A percentile compares a stretch with the other conserved stretches of the same genome.
phyloP scores from a whole-genome alignment of 2,113 vertebrate genomes.

The Corythaixoides concolor region DNA sequence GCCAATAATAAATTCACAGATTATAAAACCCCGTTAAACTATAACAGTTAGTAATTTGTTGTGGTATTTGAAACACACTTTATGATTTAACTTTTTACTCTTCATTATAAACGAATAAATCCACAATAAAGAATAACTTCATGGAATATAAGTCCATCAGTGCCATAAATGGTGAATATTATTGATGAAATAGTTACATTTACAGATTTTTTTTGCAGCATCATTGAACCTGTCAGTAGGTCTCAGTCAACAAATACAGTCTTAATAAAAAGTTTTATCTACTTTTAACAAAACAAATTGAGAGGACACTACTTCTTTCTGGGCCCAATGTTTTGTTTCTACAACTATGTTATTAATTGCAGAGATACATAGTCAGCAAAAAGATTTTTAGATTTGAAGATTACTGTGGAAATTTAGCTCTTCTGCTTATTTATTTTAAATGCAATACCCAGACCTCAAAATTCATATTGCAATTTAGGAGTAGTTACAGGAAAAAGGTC shows the following conservation, averaged over 20 bases:
- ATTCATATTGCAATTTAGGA: conserved; percentile 41
- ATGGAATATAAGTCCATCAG: background rate
- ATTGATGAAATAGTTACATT: background rate
- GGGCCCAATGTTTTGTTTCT: background rate
- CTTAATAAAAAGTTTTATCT: background rate
- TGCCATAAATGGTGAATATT: background rate
- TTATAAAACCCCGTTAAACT: background rate
- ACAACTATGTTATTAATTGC: background rate
- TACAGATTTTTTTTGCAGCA: background rate
- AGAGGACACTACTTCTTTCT: background rate
- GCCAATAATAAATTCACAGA: background rate
- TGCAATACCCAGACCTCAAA: background rate
- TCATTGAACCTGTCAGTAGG: background rate
- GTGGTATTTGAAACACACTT: background rate
- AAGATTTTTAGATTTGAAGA: background rate
- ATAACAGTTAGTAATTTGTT: conserved; percentile 9
- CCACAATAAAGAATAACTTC: background rate
- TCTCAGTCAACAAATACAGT: background rate
- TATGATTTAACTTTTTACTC: background rate
- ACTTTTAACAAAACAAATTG: background rate
- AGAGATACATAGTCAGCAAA: background rate
- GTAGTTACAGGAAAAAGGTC: conserved; percentile 37
- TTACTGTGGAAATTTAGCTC: background rate
- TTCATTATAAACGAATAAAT: background rate
- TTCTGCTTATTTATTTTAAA: conserved; percentile 28